Evolutionary conservation across 2,797 vertebrate genomes (phyloP).

Genomic region (Leptoclinus maculatus): DNA sequence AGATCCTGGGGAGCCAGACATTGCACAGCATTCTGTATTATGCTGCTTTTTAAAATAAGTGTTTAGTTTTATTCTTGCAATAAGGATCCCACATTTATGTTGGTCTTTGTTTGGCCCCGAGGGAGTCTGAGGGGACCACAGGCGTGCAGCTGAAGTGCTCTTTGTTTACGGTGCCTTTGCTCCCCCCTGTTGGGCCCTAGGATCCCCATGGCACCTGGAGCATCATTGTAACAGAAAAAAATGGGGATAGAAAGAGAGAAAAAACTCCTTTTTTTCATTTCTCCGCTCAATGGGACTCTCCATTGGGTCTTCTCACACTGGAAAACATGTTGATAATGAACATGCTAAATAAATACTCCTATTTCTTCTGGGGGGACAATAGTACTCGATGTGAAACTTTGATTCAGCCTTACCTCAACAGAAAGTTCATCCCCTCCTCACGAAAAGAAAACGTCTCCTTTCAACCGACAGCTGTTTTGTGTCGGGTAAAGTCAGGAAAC

Average conservation of each 20-base stretch:
- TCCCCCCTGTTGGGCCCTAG: slow-evolving; percentile 80
- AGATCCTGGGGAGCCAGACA: slow-evolving; percentile 85
- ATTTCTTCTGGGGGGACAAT: slow-evolving; percentile 81
- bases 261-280: slow-evolving; percentile 81
- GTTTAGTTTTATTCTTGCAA: slow-evolving; percentile 92
- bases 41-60: slow-evolving; percentile 88
- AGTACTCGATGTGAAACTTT: slow-evolving; percentile 85
- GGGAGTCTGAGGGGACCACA: slow-evolving; percentile 87
- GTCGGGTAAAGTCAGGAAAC: slow-evolving; percentile 84
- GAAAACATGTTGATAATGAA: slow-evolving; percentile 89
- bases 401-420: slow-evolving; percentile 79
- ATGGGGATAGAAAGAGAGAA: slow-evolving; percentile 82
- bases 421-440: slow-evolving; percentile 74
- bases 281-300: slow-evolving; percentile 82
- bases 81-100: slow-evolving; percentile 90
- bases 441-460: slow-evolving; percentile 78
- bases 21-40: slow-evolving; percentile 85
- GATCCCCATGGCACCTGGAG: slow-evolving; percentile 88
- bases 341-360: slow-evolving; percentile 88
- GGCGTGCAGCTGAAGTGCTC: slow-evolving; percentile 87
- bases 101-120: slow-evolving; percentile 85
- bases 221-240: slow-evolving; percentile 91
- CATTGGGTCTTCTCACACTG: slow-evolving; percentile 81
- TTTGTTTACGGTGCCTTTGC: slow-evolving; percentile 86
- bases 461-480: slow-evolving; percentile 86